Conservation (phyloP, 2,888 invertebrate species). For the Xylota sylvarum region DNA sequence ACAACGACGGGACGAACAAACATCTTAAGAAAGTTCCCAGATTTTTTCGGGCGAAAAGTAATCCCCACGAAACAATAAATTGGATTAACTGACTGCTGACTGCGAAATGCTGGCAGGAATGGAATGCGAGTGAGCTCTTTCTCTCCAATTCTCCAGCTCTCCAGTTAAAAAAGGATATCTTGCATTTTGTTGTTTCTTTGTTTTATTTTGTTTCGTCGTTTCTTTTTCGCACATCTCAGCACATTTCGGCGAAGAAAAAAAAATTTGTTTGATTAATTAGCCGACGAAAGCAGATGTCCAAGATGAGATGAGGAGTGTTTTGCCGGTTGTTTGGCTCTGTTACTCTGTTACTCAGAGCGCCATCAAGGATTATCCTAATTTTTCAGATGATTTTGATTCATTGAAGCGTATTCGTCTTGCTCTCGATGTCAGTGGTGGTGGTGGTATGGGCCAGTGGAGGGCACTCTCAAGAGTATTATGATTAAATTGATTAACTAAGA, state of each 20-base stretch:
- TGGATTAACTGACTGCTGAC: slow-evolving; percentile 58
- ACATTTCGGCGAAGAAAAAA: not conserved
- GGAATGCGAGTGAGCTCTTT: slow-evolving; percentile 14
- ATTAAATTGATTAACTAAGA: slow-evolving; percentile 61
- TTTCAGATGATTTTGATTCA: slow-evolving; percentile 61
- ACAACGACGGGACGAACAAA: slow-evolving; percentile 36
- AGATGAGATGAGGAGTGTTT: slow-evolving; percentile 31
- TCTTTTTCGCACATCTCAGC: not conserved
- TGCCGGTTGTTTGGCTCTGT: slow-evolving; percentile 32
- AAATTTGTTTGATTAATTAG: slow-evolving; percentile 68
- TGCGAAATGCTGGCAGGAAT: slow-evolving; percentile 32
- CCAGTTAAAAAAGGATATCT: not conserved
- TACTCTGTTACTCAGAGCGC: not conserved
- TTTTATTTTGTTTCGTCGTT: too few species aligned
- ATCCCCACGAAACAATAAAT: slow-evolving; percentile 65
- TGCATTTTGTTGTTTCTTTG: slow-evolving; percentile 4
- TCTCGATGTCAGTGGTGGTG: slow-evolving; percentile 12
- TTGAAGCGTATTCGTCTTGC: slow-evolving; percentile 35
- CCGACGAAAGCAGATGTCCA: slow-evolving; percentile 64
- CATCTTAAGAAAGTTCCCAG: slow-evolving; percentile 33
- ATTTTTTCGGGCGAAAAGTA: slow-evolving; percentile 38
- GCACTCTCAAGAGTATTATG: slow-evolving; percentile 14
- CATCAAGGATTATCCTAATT: slow-evolving; percentile 52
- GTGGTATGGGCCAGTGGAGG: not conserved
- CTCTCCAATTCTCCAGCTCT: not conserved